These are phyloP conservation scores for Bruchidius siliquastri DNA, from an alignment of 2,888 invertebrate species.

Conservation along the genomic window DNA sequence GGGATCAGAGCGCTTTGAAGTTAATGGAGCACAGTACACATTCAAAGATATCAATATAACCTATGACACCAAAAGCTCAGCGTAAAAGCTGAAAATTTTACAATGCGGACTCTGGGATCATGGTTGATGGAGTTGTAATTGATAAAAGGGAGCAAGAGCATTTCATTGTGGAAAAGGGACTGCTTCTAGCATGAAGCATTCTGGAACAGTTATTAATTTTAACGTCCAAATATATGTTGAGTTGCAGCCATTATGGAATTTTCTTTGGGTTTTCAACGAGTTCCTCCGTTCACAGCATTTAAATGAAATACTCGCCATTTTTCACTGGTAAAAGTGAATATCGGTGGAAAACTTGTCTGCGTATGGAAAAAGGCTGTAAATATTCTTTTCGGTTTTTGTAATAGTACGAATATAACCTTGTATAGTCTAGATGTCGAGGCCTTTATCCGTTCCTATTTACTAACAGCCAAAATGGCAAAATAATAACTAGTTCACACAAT, in stretches of 20 bases:
- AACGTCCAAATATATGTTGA: slow-evolving; percentile 26
- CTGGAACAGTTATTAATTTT: slow-evolving; percentile 24
- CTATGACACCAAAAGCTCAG: not conserved
- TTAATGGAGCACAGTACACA: not conserved
- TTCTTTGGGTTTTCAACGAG: slow-evolving; percentile 23
- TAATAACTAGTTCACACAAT: too few relatives aligned
- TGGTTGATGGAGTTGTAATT: not conserved
- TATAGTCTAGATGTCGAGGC: too few relatives aligned
- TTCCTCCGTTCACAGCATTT: slow-evolving; percentile 25
- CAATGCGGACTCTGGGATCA: not conserved
- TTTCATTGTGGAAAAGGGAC: not conserved
- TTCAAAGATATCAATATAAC: not conserved
- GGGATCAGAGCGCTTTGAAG: not conserved
- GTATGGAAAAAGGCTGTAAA: not conserved
- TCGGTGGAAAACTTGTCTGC: slow-evolving; percentile 16
- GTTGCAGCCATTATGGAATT: slow-evolving; percentile 26
- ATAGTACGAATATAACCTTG: not conserved
- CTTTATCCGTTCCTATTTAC: too few relatives aligned
- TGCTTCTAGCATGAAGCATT: slow-evolving; percentile 3
- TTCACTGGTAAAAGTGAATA: slow-evolving; percentile 27
- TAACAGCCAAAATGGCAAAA: too few relatives aligned
- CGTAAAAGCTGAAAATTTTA: not conserved
- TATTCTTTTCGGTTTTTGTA: not conserved
- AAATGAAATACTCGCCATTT: slow-evolving; percentile 33
- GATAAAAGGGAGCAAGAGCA: not conserved